Evolutionary conservation across 2,888 invertebrate species (phyloP), one percentile per base, ranked within the genome.

Genomic region (Merodon equestris): DNA sequence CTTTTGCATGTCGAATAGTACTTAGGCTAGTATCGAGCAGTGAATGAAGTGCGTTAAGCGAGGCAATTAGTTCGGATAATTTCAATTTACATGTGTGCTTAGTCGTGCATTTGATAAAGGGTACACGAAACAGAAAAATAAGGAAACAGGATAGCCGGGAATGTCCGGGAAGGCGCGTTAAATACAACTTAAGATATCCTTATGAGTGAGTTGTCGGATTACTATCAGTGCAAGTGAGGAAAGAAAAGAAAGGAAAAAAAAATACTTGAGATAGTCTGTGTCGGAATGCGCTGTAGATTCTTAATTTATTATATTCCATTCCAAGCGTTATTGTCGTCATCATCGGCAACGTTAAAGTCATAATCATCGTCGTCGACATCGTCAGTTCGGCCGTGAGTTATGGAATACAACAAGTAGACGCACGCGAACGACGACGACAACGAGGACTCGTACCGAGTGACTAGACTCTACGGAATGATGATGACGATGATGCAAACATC

Each of bases 261-360:
- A 66, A 57, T 70, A 47, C 67, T 77, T 61, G 51, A 70, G 58
- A 70, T 66, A 44, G 54, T 48, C 19, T 27, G 61, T 72, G 58
- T 27, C 36, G 79, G 72, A 74, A 79, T 79, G 79, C 64, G 44
- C 61, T 74, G 60, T 74, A 64, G 73, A 79, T 79, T 74, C 60
- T 60, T 79, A 70, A 64, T 38, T 70, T 27, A 27, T 27, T 27
- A 27, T 27, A 27, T 27, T 63, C 19, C 53, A 68, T 66, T 66
- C 48, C 66, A 14, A 50, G 36, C 47, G 48, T 44, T 51, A 17
- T 58, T 40, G 27, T 9, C 60, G 40, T 58, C 44, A 17, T 56
- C 38, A 38, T 17, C 14, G 13, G 19, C 13, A 12, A 58, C 38
- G 60, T 14, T 53, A 47, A 36, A 42, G 34, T 56, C 48, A 14